Percentiles rank a stretch among this genome's conserved stretches.
phyloP scores from a whole-genome alignment of 2,113 vertebrate genomes.

The Lathamus discolor region DNA sequence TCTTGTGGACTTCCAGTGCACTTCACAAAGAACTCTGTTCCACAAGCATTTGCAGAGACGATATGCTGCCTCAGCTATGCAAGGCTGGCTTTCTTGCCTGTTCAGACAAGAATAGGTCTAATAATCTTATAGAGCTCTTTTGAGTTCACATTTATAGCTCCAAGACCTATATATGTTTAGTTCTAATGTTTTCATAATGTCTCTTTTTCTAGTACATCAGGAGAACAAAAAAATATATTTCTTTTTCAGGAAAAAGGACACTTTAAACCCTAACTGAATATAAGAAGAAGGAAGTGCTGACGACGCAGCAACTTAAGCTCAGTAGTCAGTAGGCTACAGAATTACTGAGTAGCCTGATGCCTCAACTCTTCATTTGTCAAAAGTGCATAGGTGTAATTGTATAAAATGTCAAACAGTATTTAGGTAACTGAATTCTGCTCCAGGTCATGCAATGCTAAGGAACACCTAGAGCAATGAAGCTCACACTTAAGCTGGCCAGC shows the following conservation, averaged over 20 bases:
- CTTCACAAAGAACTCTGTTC: background rate
- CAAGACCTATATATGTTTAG: background rate
- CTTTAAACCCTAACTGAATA: background rate
- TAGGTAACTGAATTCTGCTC: background rate
- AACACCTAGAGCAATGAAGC: fast-evolving
- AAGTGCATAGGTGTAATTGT: background rate
- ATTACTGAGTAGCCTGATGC: background rate
- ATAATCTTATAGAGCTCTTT: background rate
- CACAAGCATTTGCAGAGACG: background rate
- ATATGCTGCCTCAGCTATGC: background rate
- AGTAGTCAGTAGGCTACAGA: background rate
- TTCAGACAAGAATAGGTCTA: background rate
- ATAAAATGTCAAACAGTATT: background rate
- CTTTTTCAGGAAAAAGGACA: background rate
- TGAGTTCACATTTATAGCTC: background rate
- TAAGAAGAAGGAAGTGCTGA: background rate
- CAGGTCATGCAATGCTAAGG: background rate
- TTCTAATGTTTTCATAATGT: background rate
- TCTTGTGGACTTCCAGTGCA: background rate
- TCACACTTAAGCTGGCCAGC: background rate
- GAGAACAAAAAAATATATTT: background rate
- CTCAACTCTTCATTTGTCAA: background rate
- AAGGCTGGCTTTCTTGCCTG: background rate
- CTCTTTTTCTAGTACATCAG: background rate
- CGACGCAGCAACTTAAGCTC: background rate